A percentile compares a stretch with the other conserved stretches of the same genome.
phyloP scores from a whole-genome alignment of 1,140 invertebrate species.

The Calycopis cecrops region DNA sequence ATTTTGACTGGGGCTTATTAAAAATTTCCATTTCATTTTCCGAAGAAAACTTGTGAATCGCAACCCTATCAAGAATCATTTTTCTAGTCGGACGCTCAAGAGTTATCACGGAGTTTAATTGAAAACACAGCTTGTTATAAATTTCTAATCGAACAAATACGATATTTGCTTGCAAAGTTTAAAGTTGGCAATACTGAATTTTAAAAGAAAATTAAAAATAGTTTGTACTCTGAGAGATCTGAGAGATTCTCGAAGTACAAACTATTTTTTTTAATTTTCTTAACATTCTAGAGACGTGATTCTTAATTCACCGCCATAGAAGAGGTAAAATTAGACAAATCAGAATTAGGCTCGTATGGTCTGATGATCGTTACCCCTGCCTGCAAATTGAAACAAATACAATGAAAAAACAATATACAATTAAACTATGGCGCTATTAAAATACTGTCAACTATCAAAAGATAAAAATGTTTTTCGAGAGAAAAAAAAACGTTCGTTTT shows the following conservation, averaged over 20 bases:
- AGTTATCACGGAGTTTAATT: conserved; percentile 54
- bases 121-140: conserved; percentile 52
- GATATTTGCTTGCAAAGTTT: conserved; percentile 1
- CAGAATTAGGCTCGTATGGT: too few relatives aligned
- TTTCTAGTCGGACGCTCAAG: conserved; percentile 40
- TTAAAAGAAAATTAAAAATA: too few relatives aligned
- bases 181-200: too few relatives aligned
- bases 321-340: too few relatives aligned
- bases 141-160: conserved; percentile 52
- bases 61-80: conserved; percentile 53
- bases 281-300: too few relatives aligned
- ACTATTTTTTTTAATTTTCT: too few relatives aligned
- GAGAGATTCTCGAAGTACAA: too few relatives aligned
- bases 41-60: conserved; percentile 38
- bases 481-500: conserved; percentile 45
- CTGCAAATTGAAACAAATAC: too few relatives aligned
- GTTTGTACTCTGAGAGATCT: too few relatives aligned
- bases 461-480: conserved; percentile 39
- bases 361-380: too few relatives aligned
- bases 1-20: conserved; percentile 51
- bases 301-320: too few relatives aligned
- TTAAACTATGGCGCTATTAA: conserved; percentile 6
- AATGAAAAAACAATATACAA: too few relatives aligned
- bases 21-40: conserved; percentile 70
- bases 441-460: conserved; percentile 47